These are phyloP conservation scores for Pollenia griseotomentosa DNA, from an alignment of 2,888 invertebrate genomes.

Conservation along the genomic window DNA sequence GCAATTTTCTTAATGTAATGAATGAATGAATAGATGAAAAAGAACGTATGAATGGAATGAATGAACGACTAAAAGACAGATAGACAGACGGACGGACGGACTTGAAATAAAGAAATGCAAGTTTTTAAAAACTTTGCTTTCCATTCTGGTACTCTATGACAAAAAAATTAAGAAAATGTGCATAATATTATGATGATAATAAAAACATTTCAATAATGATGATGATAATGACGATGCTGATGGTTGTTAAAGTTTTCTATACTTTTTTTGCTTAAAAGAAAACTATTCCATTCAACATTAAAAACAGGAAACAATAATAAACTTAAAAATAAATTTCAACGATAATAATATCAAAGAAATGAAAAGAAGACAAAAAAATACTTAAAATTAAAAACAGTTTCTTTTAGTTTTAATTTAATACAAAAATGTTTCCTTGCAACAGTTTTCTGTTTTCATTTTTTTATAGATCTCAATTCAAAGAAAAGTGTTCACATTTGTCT, in stretches of 20 bases:
- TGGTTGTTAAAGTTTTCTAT: constrained; percentile 30
- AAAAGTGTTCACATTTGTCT: constrained; percentile 59
- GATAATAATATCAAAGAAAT: background rate
- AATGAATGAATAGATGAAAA: constrained; percentile 37
- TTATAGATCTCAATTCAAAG: background rate
- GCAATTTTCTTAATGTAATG: constrained; percentile 66
- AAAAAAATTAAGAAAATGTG: constrained; percentile 20
- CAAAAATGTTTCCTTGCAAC: constrained; percentile 26
- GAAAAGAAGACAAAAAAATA: background rate
- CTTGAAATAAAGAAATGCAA: constrained; percentile 1
- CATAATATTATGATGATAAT: constrained; percentile 11
- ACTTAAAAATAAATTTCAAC: constrained; percentile 26
- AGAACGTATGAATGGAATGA: background rate
- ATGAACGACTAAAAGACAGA: background rate
- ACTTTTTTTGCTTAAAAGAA: constrained; percentile 19
- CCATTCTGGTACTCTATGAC: background rate
- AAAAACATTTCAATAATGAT: constrained; percentile 27
- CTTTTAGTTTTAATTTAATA: constrained; percentile 29
- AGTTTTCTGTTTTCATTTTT: background rate
- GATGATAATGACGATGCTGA: constrained; percentile 19
- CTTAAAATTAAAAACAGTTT: constrained; percentile 12
- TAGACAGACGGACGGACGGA: constrained; percentile 9
- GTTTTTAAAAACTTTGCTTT: constrained; percentile 9
- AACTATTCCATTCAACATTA: constrained; percentile 39
- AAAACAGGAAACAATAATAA: constrained; percentile 46